Evolutionary conservation across 2,113 vertebrate genomes (phyloP).

Genomic region (Oncorhynchus nerka): DNA sequence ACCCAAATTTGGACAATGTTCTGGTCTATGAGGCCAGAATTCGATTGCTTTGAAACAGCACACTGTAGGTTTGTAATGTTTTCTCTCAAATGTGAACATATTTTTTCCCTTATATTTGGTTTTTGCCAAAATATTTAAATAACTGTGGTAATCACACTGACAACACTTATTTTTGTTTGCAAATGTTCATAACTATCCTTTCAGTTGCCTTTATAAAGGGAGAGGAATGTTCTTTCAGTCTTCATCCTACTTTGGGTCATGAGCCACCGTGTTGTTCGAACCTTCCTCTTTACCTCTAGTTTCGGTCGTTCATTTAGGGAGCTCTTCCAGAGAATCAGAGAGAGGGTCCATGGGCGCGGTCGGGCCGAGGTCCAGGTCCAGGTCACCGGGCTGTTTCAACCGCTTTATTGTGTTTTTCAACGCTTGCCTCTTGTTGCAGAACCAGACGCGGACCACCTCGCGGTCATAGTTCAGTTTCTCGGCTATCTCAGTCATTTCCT

Average conservation of each 20-base stretch:
- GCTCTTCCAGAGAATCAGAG: constrained; percentile 91
- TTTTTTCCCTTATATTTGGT: constrained; percentile 69
- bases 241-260: constrained; percentile 64
- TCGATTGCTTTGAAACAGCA: constrained; percentile 77
- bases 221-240: constrained; percentile 77
- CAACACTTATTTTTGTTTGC: constrained; percentile 75
- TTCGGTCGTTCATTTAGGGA: constrained; percentile 74
- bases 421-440: constrained; percentile 99
- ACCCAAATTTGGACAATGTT: constrained; percentile 77
- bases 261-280: constrained; percentile 38
- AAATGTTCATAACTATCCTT: constrained; percentile 64
- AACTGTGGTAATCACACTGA: constrained; percentile 81
- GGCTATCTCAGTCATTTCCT: constrained; percentile 99
- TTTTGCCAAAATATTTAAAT: constrained; percentile 81
- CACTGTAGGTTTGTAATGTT: constrained; percentile 57
- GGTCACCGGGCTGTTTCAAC: constrained; percentile 84
- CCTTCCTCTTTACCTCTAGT: constrained; percentile 32
- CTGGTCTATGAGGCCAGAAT: constrained; percentile 78
- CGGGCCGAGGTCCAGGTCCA: constrained; percentile 72
- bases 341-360: constrained; percentile 86
- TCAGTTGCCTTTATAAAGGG: constrained; percentile 56
- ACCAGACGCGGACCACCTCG: constrained; percentile 99
- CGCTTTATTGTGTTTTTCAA: constrained; percentile 99
- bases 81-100: constrained; percentile 60
- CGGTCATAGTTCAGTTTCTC: constrained; percentile 99